Percentiles rank a stretch among this genome's conserved stretches.
phyloP scores from a whole-genome alignment of 1,140 invertebrate species.

The Drosophila funebris region DNA sequence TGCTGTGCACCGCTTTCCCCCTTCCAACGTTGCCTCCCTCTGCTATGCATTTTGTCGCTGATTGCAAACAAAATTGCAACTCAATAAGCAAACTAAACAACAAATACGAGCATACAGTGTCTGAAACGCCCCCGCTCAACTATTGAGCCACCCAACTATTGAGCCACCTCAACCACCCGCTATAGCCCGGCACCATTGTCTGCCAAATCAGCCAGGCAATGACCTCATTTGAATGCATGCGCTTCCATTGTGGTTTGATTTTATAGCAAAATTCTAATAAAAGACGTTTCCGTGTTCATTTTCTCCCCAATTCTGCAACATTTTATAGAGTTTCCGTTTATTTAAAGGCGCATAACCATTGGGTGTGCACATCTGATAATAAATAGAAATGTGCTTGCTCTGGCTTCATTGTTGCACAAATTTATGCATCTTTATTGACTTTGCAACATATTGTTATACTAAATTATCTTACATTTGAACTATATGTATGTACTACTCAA shows the following conservation, averaged over 20 bases:
- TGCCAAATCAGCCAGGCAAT: conserved; percentile 51
- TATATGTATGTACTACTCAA: too few species aligned
- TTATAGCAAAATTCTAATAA: conserved; percentile 41
- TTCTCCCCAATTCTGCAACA: conserved; percentile 24
- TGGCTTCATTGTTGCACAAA: not conserved
- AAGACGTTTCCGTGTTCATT: conserved; percentile 24
- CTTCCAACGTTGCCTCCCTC: not conserved
- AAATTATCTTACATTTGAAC: not conserved
- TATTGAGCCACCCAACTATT: not conserved
- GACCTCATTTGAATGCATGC: conserved; percentile 48
- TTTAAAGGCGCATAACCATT: not conserved
- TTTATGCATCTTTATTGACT: not conserved
- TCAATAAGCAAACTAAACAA: conserved; percentile 76
- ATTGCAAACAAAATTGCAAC: conserved; percentile 78
- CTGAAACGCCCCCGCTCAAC: conserved; percentile 3
- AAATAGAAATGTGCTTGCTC: not conserved
- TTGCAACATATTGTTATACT: too few species aligned
- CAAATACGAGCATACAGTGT: conserved; percentile 45
- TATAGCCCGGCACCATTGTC: conserved; percentile 12
- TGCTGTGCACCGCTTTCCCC: too few species aligned
- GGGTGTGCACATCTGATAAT: conserved; percentile 11
- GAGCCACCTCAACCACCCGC: not conserved
- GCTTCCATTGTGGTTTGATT: conserved; percentile 46
- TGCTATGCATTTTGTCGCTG: conserved; percentile 49
- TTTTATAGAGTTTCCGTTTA: conserved; percentile 20